phyloP scores from a whole-genome alignment of 2,888 invertebrate genomes.

The Heliconius charithonia region DNA sequence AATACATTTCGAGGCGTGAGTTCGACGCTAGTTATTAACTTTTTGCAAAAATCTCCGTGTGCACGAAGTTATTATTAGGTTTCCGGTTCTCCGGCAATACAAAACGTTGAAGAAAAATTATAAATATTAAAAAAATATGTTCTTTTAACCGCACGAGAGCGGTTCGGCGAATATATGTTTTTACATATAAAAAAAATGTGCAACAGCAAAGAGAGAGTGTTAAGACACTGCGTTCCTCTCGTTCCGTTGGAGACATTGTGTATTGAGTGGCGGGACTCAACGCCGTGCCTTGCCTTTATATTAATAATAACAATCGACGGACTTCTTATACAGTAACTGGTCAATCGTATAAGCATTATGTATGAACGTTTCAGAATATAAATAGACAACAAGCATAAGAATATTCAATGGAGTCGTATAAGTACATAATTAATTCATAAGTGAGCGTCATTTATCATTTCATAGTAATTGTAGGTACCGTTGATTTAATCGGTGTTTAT shows the following conservation, averaged over 20 bases:
- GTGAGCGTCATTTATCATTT: neutral
- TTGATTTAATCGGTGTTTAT: neutral
- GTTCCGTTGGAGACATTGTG: no score
- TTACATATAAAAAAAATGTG: neutral
- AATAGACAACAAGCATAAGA: neutral
- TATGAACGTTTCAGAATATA: neutral
- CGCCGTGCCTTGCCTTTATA: neutral
- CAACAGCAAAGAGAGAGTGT: no score
- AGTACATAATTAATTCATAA: constrained; percentile 19
- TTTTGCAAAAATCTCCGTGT: constrained; percentile 40
- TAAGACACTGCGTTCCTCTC: no score
- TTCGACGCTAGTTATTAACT: constrained; percentile 46
- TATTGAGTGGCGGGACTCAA: no score
- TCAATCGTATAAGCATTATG: constrained; percentile 9
- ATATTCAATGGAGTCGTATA: neutral
- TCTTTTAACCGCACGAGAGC: constrained; percentile 14
- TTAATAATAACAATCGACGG: constrained; percentile 23
- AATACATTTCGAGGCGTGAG: constrained; percentile 36
- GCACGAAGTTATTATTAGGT: constrained; percentile 38
- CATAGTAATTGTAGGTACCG: neutral
- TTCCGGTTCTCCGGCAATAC: constrained; percentile 37
- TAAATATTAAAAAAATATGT: constrained; percentile 20
- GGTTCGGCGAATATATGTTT: constrained; percentile 33
- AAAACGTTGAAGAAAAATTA: constrained; percentile 39
- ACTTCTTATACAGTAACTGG: constrained; percentile 20